Conservation (phyloP, 2,113 vertebrate species). For the Trichomycterus rosablanca region DNA sequence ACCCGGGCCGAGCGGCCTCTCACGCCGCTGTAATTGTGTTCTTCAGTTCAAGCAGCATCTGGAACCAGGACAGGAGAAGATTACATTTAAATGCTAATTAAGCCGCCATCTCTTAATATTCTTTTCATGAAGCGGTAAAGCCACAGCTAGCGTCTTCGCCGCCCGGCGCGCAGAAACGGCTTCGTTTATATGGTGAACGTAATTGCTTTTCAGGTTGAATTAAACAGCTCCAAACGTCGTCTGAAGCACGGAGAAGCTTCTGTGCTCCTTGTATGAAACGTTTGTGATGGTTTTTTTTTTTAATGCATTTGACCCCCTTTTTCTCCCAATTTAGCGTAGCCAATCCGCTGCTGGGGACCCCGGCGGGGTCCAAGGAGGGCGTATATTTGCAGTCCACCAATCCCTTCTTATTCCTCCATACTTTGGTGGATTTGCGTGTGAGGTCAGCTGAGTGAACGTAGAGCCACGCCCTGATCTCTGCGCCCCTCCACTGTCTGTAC, state of each 20-base stretch:
- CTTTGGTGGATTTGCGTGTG: too few relatives aligned
- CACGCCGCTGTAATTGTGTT: neutral
- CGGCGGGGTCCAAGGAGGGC: too few relatives aligned
- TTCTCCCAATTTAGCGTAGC: too few relatives aligned
- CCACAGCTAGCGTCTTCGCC: neutral
- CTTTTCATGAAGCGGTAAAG: neutral
- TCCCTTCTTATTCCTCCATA: too few relatives aligned
- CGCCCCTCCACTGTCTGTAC: too few relatives aligned
- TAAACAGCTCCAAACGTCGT: neutral
- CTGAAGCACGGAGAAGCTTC: neutral
- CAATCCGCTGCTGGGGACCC: too few relatives aligned
- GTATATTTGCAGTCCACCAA: too few relatives aligned
- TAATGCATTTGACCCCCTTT: too few relatives aligned
- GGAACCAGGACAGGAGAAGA: constrained; percentile 2
- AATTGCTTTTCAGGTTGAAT: constrained; percentile 16
- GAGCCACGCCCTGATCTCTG: too few relatives aligned
- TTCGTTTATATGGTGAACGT: neutral
- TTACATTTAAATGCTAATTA: constrained; percentile 27
- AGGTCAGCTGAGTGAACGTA: too few relatives aligned
- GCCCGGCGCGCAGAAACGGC: neutral
- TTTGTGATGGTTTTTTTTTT: neutral
- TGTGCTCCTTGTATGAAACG: neutral
- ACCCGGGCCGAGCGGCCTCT: constrained; percentile 3
- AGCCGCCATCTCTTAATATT: constrained; percentile 5
- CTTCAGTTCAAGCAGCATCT: constrained; percentile 27